Evolutionary conservation across 2,888 invertebrate genomes (phyloP).

Genomic region (Heliconius cydno): DNA sequence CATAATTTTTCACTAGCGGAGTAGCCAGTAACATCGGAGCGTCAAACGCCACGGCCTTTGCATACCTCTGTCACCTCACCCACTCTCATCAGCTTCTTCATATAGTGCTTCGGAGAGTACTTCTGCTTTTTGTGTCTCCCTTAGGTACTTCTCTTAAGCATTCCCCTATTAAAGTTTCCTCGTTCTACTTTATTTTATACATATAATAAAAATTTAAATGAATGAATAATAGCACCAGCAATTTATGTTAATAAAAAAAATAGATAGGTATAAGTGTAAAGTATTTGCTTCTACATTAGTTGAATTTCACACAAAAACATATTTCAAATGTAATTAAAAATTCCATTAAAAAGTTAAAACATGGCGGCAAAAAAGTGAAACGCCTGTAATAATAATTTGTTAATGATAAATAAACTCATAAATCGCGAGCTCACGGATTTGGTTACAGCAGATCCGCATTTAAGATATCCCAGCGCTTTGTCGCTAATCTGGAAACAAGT

Average conservation of each 20-base stretch:
- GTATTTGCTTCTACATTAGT: slow-evolving; percentile 7
- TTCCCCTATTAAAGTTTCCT: background rate
- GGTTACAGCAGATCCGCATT: slow-evolving; percentile 83
- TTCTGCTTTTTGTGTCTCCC: too few species aligned
- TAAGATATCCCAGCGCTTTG: slow-evolving; percentile 82
- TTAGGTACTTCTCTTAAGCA: too few species aligned
- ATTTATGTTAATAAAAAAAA: background rate
- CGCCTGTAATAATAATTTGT: slow-evolving; percentile 81
- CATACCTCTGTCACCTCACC: too few species aligned
- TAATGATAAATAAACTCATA: slow-evolving; percentile 85
- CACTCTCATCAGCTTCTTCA: too few species aligned
- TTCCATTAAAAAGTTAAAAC: slow-evolving; percentile 27
- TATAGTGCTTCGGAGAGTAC: too few species aligned
- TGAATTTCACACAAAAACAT: slow-evolving; percentile 21
- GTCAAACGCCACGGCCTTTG: too few species aligned
- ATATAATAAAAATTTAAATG: background rate
- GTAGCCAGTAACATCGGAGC: too few species aligned
- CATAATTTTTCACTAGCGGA: too few species aligned
- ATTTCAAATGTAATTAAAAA: slow-evolving; percentile 25
- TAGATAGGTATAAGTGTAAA: background rate
- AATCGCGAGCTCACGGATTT: slow-evolving; percentile 80
- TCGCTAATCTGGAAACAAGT: slow-evolving; percentile 82
- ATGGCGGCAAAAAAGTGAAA: slow-evolving; percentile 66
- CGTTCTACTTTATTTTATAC: background rate
- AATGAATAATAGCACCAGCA: background rate